These are phyloP conservation scores for Crenichthys baileyi DNA, from an alignment of 2,797 vertebrate species.

Conservation along the genomic window DNA sequence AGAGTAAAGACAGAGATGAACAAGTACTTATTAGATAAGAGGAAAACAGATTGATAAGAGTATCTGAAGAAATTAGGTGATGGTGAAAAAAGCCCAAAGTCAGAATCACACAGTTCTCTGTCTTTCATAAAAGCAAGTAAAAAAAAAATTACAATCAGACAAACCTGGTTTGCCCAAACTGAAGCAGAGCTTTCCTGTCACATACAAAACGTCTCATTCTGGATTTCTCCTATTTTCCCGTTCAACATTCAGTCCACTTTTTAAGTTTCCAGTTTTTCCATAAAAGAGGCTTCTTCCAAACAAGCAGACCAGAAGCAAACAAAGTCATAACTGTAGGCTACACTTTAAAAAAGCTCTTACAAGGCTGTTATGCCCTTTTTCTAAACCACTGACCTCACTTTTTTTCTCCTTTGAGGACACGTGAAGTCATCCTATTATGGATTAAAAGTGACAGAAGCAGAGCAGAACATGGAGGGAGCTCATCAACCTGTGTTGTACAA, in stretches of 20 bases:
- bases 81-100: background rate
- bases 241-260: constrained; percentile 5
- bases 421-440: constrained; percentile 47
- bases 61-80: background rate
- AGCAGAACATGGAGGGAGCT: constrained; percentile 42
- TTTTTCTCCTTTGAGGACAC: constrained; percentile 22
- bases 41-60: constrained; percentile 11
- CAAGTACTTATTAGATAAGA: background rate
- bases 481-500: constrained; percentile 45
- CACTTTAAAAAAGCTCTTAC: constrained; percentile 38
- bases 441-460: constrained; percentile 64
- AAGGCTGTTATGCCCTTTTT: constrained; percentile 18
- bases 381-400: constrained; percentile 11
- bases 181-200: constrained; percentile 3
- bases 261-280: no score
- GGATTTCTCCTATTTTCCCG: background rate
- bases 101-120: background rate
- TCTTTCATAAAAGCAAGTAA: constrained; percentile 4
- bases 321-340: constrained; percentile 50
- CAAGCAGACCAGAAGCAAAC: constrained; percentile 41
- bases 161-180: background rate
- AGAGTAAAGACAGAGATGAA: background rate
- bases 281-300: constrained; percentile 16
- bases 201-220: background rate
- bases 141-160: background rate